Conservation (phyloP, 2,888 invertebrate genomes). For the Smittia sp. region DNA sequence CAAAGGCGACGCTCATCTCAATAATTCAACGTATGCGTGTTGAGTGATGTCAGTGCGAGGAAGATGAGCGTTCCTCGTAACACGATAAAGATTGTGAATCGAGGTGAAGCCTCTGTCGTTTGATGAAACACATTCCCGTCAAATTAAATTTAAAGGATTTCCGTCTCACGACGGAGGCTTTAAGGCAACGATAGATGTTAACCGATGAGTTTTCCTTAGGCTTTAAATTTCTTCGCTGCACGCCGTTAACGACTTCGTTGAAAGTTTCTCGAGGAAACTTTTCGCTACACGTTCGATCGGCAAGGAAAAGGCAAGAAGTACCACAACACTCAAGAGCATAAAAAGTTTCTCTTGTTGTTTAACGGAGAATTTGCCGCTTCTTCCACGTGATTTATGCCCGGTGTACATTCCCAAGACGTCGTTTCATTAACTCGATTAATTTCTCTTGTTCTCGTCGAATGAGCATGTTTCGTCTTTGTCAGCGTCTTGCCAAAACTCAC, state of each 20-base stretch:
- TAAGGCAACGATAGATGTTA: neutral
- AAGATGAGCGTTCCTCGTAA: neutral
- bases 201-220: neutral
- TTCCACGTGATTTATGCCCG: conserved; percentile 25
- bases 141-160: neutral
- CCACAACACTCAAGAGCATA: neutral
- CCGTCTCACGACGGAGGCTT: neutral
- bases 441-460: neutral
- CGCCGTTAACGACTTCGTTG: too few species aligned
- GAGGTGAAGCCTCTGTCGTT: neutral
- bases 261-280: too few species aligned
- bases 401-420: conserved; percentile 5
- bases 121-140: neutral
- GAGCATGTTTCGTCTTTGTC: neutral
- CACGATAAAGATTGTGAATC: conserved; percentile 1
- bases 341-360: neutral
- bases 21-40: conserved; percentile 6
- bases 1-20: neutral
- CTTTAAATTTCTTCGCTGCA: neutral
- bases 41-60: neutral
- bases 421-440: conserved; percentile 19
- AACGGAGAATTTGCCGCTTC: neutral
- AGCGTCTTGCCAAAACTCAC: neutral
- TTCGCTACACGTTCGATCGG: neutral
- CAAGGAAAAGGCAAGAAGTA: neutral